Evolutionary conservation across 2,888 invertebrate genomes (phyloP).

Genomic region (Lasioglossum morio): DNA sequence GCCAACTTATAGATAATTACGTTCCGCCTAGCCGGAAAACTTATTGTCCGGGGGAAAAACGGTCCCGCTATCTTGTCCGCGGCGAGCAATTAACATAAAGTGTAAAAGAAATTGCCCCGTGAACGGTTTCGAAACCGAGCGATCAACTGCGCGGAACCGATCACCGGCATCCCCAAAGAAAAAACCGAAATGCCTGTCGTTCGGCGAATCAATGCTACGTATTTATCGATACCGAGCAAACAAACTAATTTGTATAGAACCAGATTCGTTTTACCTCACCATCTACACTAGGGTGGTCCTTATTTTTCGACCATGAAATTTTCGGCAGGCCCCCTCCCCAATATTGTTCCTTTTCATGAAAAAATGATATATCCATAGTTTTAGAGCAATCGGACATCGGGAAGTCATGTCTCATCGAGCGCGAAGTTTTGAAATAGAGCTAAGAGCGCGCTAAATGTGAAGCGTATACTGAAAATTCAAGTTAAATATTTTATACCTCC

Average conservation of each 20-base stretch:
- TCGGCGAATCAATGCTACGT: not conserved
- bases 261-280: not conserved
- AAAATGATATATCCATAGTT: no score
- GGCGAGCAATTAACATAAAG: slow-evolving; percentile 45
- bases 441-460: no score
- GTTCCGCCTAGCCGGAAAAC: slow-evolving; percentile 40
- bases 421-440: no score
- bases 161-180: not conserved
- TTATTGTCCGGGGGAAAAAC: slow-evolving; percentile 40
- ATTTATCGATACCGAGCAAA: not conserved
- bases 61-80: slow-evolving; percentile 14
- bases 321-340: no score
- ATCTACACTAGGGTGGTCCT: no score
- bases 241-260: not conserved
- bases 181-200: not conserved
- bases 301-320: no score
- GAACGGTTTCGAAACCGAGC: slow-evolving; percentile 20
- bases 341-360: no score
- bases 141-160: slow-evolving; percentile 14
- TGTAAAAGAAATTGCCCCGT: slow-evolving; percentile 25
- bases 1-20: slow-evolving; percentile 47
- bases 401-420: no score
- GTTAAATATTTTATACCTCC: no score
- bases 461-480: no score
- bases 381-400: no score